Base-by-base conservation (phyloP, 2,797 vertebrate species). In the Neosilurus hyrtlii region DNA sequence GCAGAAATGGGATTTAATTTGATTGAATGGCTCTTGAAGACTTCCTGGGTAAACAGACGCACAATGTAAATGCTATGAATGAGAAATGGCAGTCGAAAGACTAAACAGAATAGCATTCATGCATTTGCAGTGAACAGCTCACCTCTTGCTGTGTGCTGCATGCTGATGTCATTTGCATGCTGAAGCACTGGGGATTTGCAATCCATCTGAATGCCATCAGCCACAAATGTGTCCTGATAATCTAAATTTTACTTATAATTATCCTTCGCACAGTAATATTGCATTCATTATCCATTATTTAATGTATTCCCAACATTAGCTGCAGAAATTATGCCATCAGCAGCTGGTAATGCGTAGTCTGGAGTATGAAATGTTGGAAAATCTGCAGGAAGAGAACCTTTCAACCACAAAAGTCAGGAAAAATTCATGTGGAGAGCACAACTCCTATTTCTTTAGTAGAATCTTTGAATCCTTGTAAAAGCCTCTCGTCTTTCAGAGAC, bases 401-500 rank as follows among this genome's bases (percentile, higher is more conserved):
- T 71, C 0, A 43, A 65, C 14, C 30, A 20, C 43, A 26, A 26
- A n/a, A 57, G 43, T 49, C n/a, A 18, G 84, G 37, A 63, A 59
- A 82, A 37, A 77, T 68, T 35, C 12, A 65, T 63, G 61, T 56
- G 74, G 22, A 16, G 51, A 52, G 26, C 1, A 2, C 61, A 51
- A 43, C 83, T 81, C 76, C 52, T 54, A 14, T 52, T 83, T 83
- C 61, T 85, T 54, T 22, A 54, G 59, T 24, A 72, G 79, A 74
- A 79, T 81, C 81, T 87, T 79, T 85, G 66, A 85, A 78, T 61
- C 67, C 22, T 82, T 62, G 56, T 54, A 61, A 82, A 82, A 81
- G 35, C 43, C 72, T 83, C 81, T 85, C 56, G 57, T 85, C 79
- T 83, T 85, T 83, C n/a, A 62, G 72, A 81, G 81, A 66, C 14